A percentile compares a stretch with the other conserved stretches of the same genome.
Conservation (phyloP, 1,140 invertebrate genomes). For the Drosophila hydei region DNA sequence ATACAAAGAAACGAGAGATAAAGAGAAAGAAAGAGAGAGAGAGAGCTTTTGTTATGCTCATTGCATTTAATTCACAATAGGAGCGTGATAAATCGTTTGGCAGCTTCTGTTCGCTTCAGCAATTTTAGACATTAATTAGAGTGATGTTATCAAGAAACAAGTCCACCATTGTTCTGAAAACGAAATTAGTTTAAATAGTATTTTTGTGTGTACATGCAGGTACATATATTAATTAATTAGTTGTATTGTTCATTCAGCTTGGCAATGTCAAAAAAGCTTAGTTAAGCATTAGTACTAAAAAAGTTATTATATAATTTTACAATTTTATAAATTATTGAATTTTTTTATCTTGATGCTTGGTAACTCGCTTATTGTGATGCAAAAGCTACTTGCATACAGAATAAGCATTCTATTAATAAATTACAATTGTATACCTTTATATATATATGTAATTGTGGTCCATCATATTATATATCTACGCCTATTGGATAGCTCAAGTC, state of each 20-base stretch:
- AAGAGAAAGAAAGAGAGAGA: constrained; percentile 6
- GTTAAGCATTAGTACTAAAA: too few relatives aligned
- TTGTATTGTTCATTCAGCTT: not conserved
- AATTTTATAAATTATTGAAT: too few relatives aligned
- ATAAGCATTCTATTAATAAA: too few relatives aligned
- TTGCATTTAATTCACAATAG: constrained; percentile 46
- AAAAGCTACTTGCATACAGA: too few relatives aligned
- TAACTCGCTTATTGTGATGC: too few relatives aligned
- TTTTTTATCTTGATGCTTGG: too few relatives aligned
- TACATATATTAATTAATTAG: not conserved
- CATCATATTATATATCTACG: too few relatives aligned
- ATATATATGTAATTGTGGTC: too few relatives aligned
- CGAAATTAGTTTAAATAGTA: constrained; percentile 49
- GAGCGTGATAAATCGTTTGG: constrained; percentile 23
- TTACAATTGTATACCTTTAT: too few relatives aligned
- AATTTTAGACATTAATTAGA: constrained; percentile 59
- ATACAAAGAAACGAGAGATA: not conserved
- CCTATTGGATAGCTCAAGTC: too few relatives aligned
- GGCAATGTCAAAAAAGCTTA: too few relatives aligned
- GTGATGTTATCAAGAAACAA: constrained; percentile 45
- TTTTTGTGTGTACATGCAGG: not conserved
- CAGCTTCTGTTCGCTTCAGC: constrained; percentile 46
- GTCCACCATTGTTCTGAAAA: constrained; percentile 56
- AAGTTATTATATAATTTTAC: too few relatives aligned
- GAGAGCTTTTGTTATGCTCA: constrained; percentile 36